Percentiles rank a stretch among this genome's conserved stretches.
Conservation (phyloP, 2,888 invertebrate genomes). For the Heliconius ethilla region DNA sequence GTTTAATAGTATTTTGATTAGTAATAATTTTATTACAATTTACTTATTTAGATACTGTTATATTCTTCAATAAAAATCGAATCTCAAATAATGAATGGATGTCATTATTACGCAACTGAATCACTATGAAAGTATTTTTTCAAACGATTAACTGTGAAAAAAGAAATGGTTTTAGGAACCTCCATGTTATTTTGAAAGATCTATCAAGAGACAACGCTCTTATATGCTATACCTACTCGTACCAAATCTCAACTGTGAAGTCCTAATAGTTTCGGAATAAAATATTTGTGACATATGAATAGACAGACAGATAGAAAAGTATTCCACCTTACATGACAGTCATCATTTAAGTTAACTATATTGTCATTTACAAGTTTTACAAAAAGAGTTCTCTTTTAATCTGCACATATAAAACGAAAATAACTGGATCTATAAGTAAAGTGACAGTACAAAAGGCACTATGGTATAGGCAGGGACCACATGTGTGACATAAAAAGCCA, state of each 20-base stretch:
- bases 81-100: neutral
- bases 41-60: neutral
- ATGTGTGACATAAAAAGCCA: conserved; percentile 31
- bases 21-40: neutral
- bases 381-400: neutral
- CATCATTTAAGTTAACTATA: neutral
- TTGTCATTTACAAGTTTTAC: neutral
- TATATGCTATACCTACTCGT: too few species aligned
- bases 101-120: neutral
- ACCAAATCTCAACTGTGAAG: too few species aligned
- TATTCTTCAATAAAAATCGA: neutral
- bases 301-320: too few species aligned
- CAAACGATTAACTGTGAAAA: neutral
- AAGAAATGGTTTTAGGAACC: neutral
- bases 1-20: neutral
- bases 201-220: neutral
- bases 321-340: neutral
- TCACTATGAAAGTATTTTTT: too few species aligned
- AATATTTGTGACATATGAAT: too few species aligned
- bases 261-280: too few species aligned
- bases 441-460: conserved; percentile 18
- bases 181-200: too few species aligned
- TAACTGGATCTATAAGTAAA: conserved; percentile 3
- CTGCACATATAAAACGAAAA: neutral
- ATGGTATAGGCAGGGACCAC: neutral